Conservation (phyloP, 2,797 vertebrate genomes). For the Helostoma temminkii region DNA sequence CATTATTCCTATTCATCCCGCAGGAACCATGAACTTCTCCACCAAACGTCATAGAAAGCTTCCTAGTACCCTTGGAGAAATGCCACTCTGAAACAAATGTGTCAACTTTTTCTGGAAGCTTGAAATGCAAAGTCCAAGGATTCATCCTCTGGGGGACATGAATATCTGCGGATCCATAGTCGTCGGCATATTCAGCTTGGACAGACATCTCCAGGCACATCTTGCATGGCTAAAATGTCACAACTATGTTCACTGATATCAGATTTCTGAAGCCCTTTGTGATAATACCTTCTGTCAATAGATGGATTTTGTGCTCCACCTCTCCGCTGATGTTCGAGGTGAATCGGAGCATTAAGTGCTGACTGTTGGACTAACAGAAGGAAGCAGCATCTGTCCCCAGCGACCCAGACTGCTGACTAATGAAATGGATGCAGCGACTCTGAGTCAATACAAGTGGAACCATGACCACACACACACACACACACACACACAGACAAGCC, state of each 20-base stretch:
- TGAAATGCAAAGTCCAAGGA: background rate
- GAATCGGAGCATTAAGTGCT: conserved; percentile 39
- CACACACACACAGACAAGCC: conserved; percentile 9
- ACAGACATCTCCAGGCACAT: background rate
- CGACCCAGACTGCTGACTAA: conserved; percentile 54
- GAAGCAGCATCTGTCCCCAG: conserved; percentile 28
- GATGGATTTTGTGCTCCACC: background rate
- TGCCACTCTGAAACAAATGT: background rate
- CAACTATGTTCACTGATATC: background rate
- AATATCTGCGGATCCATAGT: background rate
- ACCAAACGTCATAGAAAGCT: background rate
- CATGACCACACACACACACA: conserved; percentile 5
- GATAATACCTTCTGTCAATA: conserved; percentile 1
- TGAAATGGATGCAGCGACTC: conserved; percentile 44
- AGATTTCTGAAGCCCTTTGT: background rate
- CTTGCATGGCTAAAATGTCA: background rate
- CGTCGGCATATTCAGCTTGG: background rate
- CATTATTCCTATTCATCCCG: background rate
- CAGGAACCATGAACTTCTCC: background rate
- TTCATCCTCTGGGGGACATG: background rate
- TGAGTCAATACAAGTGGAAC: conserved; percentile 57
- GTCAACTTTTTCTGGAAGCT: background rate
- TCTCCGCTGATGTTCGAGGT: conserved; percentile 4
- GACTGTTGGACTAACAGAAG: conserved; percentile 38
- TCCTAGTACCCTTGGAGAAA: background rate